A percentile compares a stretch with the other conserved stretches of the same genome.
Conservation (phyloP, 2,113 vertebrate genomes). For the Ancistrus triradiatus region DNA sequence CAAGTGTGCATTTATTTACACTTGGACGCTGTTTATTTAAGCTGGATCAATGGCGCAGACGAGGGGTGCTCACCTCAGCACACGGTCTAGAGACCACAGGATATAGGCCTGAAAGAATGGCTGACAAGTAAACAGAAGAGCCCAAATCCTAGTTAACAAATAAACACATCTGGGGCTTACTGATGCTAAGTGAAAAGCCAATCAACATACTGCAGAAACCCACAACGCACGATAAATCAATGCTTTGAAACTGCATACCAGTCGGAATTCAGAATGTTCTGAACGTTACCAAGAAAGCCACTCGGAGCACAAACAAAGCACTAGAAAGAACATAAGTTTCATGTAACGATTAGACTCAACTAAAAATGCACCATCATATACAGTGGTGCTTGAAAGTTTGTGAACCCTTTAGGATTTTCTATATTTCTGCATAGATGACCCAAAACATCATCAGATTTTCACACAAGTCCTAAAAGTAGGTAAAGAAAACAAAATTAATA, state of each 20-base stretch:
- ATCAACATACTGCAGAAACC: slow-evolving; percentile 5
- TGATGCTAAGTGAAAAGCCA: neutral
- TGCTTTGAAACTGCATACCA: neutral
- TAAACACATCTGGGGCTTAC: no score
- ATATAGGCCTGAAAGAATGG: slow-evolving; percentile 20
- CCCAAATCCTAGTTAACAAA: slow-evolving; percentile 28
- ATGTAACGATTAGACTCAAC: no score
- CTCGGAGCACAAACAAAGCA: no score
- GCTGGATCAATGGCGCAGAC: slow-evolving; percentile 38
- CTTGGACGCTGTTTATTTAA: slow-evolving; percentile 40
- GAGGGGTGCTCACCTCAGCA: slow-evolving; percentile 30
- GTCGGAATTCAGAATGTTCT: neutral
- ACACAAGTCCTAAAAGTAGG: no score
- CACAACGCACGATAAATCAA: neutral
- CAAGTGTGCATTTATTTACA: slow-evolving; percentile 35
- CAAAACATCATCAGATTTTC: no score
- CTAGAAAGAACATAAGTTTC: no score
- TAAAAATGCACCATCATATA: no score
- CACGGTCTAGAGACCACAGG: slow-evolving; percentile 23
- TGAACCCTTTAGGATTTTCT: no score
- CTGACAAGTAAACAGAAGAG: slow-evolving; percentile 20
- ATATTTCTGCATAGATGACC: no score
- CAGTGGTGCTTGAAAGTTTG: no score
- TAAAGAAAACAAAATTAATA: no score
- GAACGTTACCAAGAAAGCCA: neutral